Evolutionary conservation across 2,113 vertebrate species (phyloP), one percentile per base, ranked within the genome.

Genomic region (Pipra filicauda): DNA sequence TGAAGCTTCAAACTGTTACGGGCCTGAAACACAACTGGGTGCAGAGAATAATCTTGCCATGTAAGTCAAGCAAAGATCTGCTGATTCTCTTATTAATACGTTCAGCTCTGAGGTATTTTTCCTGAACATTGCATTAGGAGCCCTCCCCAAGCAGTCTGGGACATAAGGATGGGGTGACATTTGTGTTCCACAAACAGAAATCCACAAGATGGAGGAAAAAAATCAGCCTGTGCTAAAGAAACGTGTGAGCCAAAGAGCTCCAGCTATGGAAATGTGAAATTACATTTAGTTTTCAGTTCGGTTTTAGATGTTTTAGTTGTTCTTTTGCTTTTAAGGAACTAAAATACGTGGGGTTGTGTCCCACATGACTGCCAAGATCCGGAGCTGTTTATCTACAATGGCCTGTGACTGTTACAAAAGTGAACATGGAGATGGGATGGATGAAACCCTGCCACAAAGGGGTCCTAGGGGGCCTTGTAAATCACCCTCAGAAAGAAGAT

Each of bases 41-140:
- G 64, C 51, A 58, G 51, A 11, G n/a, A 78, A 28, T 5, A 19
- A 58, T 12, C 12, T 16, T 9, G 22, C 31, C 31, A 2, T 15
- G 22, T 2, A 27, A 62, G 59, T 15, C 44, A 61, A 59, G 37
- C 11, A 28, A 65, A 30, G 19, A 77, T 24, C 52, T 58, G 54
- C 30, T 31, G 17, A 3, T 82, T 55, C 30, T 48, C n/a, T 11
- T 11, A 3, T 17, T 6, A 0, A 31, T 1, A 15, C 7, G 4
- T 26, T 33, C 93, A 69, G 52, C 33, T 88, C 58, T 21, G 54
- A 23, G 30, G 8, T 39, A 2, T 64, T 86, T 65, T 39, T 15
- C 41, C 31, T 9, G 4, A 64, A 46, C 27, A 5, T 15, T 2
- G 5, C 37, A 3, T 19, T 10, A 35, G 65, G 19, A 91, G 59